These are phyloP conservation scores for Eristalinus sepulchralis DNA, from an alignment of 2,888 invertebrate genomes.

Conservation along the genomic window DNA sequence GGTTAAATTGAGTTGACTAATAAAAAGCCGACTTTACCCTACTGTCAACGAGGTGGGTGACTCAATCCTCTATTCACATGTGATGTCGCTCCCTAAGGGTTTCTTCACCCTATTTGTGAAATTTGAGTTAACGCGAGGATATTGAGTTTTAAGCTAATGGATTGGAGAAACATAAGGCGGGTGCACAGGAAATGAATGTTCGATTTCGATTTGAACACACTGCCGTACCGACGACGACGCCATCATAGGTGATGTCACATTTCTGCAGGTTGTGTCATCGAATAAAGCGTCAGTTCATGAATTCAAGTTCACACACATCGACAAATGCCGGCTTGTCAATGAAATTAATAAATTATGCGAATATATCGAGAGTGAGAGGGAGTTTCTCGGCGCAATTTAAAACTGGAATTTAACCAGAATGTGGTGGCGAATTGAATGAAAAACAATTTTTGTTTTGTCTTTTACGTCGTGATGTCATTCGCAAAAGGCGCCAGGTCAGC, in stretches of 20 bases:
- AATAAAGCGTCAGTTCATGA: not conserved
- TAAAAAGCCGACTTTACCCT: not conserved
- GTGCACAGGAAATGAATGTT: not conserved
- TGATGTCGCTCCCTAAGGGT: not conserved
- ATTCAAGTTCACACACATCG: not conserved
- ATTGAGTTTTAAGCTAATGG: not conserved
- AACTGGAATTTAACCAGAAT: not conserved
- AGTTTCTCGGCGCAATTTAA: not conserved
- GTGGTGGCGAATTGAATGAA: not conserved
- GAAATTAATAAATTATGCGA: slow-evolving; percentile 17
- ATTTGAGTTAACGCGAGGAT: not conserved
- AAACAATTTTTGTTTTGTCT: not conserved
- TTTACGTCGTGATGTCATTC: not conserved
- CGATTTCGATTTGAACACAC: not conserved
- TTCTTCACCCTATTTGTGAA: not conserved
- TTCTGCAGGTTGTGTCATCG: slow-evolving; percentile 39
- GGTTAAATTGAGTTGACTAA: not conserved
- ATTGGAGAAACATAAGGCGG: not conserved
- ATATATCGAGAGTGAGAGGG: not conserved
- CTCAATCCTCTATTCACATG: not conserved
- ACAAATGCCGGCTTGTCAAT: not conserved
- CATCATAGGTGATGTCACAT: not conserved
- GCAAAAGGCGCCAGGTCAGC: not conserved
- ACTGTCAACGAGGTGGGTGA: not conserved
- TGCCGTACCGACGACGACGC: not conserved